Conservation (phyloP, 2,797 vertebrate genomes). For the Fistularia tabacaria region DNA sequence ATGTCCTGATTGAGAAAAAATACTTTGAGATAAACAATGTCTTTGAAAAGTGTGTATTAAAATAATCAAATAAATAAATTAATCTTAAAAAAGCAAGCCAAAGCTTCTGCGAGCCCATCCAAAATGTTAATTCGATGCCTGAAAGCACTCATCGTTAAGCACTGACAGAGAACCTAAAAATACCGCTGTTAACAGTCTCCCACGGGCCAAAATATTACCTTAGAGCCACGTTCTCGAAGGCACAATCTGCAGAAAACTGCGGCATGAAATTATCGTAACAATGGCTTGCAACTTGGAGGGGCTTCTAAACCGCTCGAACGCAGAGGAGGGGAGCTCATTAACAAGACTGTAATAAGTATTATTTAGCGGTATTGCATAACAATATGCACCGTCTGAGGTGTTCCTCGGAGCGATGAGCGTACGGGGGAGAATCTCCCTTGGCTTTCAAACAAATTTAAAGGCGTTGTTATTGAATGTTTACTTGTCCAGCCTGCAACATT, state of each 20-base stretch:
- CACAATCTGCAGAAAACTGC: constrained; percentile 40
- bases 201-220: constrained; percentile 41
- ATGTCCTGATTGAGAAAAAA: constrained; percentile 16
- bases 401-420: background rate
- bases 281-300: constrained; percentile 56
- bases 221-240: constrained; percentile 29
- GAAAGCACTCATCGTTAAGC: constrained; percentile 22
- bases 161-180: constrained; percentile 18
- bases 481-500: background rate
- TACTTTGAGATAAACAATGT: no score
- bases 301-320: constrained; percentile 39
- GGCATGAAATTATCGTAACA: constrained; percentile 53
- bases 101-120: constrained; percentile 19
- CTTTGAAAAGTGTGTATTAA: no score
- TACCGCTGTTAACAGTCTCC: constrained; percentile 28
- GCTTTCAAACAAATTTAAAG: background rate
- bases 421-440: background rate
- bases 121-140: constrained; percentile 35
- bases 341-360: background rate
- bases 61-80: constrained; percentile 1
- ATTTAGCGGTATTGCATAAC: background rate
- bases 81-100: background rate
- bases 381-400: background rate
- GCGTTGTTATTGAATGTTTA: background rate
- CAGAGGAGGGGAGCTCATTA: constrained; percentile 17